Evolutionary conservation across 2,113 vertebrate genomes (phyloP), one percentile per base, ranked within the genome.

Genomic region (Dissostichus mawsoni): DNA sequence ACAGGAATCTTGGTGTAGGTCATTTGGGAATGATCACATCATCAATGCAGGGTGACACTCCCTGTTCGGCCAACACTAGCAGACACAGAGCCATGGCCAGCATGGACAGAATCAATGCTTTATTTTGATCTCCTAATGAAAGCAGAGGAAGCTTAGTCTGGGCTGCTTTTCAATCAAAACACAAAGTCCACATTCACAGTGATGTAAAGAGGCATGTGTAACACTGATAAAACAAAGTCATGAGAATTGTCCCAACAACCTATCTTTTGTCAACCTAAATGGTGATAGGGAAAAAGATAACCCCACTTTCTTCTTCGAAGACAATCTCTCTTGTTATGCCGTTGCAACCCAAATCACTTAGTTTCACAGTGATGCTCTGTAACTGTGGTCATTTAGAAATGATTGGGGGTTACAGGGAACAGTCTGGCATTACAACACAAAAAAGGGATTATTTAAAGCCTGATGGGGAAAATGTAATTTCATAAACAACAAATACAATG

Each of bases 401-500:
- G 5, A 41, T 41, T 41, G 5, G 14, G 11, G 14, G 14, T 41
- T 10, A 51, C 10, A 29, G 29, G 29, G 29, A 29, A 4, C 29
- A 5, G 10, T 8, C n/a, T 36, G 29, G 47, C 36, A 65, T 51
- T 17, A 36, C 0, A 61, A 62, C 18, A 47, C 33, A 29, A 53
- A 36, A 17, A 51, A 16, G 8, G 48, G 23, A 11, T 5, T 56
- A 53, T 64, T 69, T 63, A 25, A 59, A 50, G 41, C 29, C 20
- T n/a, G 14, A 14, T 48, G 29, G 0, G 17, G 25, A 12, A 41
- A 4, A 52, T 6, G 47, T 29, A 2, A 47, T 52, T 41, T 64
- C 41, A 79, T 72, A 55, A 48, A 33, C 17, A 68, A 63, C n/a
- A 53, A 65, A 48, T 57, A 52, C 1, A 55, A 52, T 82, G 18